Conservation (phyloP, 37 sponge, comb jelly and placozoan genomes). For the Spongilla lacustris region DNA sequence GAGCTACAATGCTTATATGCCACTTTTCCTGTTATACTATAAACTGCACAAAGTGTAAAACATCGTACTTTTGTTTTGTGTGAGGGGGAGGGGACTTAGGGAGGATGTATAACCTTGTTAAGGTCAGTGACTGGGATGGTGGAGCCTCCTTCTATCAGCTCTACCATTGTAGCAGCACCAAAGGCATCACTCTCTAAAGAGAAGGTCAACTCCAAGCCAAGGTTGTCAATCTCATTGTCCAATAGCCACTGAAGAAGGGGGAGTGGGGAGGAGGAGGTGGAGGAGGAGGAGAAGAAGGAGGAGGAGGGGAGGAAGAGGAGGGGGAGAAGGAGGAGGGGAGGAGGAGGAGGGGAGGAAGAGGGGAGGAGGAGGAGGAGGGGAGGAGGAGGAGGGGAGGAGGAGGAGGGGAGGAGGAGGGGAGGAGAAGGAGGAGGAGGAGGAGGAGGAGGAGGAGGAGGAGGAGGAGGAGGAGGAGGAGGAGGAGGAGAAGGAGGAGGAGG, state of each 20-base stretch:
- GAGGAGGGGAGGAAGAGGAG: neutral
- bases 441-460: neutral
- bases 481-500: neutral
- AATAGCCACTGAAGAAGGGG: slow-evolving; percentile 72
- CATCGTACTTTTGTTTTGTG: no score
- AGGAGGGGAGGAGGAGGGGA: neutral
- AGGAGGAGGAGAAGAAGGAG: neutral
- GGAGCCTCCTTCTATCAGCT: slow-evolving; percentile 81
- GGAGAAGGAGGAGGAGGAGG: neutral
- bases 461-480: neutral
- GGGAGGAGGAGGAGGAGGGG: neutral
- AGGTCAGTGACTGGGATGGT: slow-evolving; percentile 75
- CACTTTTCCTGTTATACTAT: no score
- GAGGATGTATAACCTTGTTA: slow-evolving; percentile 71
- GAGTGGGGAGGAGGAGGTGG: neutral
- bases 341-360: neutral
- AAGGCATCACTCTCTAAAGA: slow-evolving; percentile 91
- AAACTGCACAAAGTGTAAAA: no score
- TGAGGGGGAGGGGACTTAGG: no score
- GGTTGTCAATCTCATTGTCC: slow-evolving; percentile 90
- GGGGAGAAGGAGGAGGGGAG: neutral
- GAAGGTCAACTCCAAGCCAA: slow-evolving; percentile 89
- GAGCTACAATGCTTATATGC: no score
- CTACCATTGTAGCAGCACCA: slow-evolving; percentile 74
- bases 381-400: neutral